phyloP scores from a whole-genome alignment of 1,140 invertebrate species.

The Saccostrea echinata region DNA sequence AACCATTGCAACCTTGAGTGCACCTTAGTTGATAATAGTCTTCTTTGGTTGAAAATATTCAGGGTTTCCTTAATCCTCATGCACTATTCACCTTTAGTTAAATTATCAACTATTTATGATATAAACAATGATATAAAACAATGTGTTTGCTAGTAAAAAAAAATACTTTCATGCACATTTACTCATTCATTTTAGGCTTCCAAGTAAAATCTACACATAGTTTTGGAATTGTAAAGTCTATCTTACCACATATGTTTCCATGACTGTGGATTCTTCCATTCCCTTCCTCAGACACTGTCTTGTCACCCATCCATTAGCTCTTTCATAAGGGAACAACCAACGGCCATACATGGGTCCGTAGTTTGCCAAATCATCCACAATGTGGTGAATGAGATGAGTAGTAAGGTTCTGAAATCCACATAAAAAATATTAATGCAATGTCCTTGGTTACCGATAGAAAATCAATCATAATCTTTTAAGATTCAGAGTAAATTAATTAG shows the following conservation, averaged over 20 bases:
- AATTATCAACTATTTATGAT: neutral
- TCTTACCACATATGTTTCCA: conserved; percentile 45
- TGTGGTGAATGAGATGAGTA: conserved; percentile 24
- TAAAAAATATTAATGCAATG: neutral
- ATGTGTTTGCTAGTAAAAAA: neutral
- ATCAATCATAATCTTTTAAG: neutral
- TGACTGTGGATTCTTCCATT: conserved; percentile 38
- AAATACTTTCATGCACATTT: neutral
- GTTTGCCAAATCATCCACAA: neutral
- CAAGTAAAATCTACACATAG: neutral
- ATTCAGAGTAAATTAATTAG: neutral
- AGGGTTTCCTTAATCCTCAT: too few species aligned
- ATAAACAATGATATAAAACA: neutral
- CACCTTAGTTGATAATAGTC: too few species aligned
- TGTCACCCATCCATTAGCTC: too few species aligned
- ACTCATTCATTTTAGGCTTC: neutral
- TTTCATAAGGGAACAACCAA: conserved; percentile 30
- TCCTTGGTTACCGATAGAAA: neutral
- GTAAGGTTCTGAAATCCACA: conserved; percentile 14
- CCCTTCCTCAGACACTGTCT: conserved; percentile 39
- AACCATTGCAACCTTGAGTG: too few species aligned
- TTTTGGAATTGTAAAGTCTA: neutral
- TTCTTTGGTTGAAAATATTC: too few species aligned
- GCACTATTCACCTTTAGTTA: neutral
- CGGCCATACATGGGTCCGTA: conserved; percentile 11